These are phyloP conservation scores for Urocynchramus pylzowi DNA, from an alignment of 2,113 vertebrate species.

Conservation along the genomic window DNA sequence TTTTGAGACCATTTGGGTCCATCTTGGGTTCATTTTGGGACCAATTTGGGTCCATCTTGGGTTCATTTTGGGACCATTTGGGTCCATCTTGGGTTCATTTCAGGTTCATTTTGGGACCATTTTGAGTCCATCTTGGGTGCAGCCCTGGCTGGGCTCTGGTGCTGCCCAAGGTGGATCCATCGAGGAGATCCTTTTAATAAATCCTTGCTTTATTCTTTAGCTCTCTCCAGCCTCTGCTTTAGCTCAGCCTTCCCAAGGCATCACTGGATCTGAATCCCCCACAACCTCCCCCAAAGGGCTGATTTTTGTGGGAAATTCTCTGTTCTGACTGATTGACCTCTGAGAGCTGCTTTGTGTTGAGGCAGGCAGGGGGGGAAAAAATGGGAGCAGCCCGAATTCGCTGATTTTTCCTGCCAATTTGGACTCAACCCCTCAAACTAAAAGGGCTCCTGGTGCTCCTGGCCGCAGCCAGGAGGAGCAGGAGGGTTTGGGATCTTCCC, in stretches of 20 bases:
- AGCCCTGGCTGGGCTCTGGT: background rate
- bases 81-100: too few species aligned
- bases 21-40: too few species aligned
- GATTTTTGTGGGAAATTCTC: background rate
- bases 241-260: background rate
- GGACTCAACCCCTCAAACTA: rapidly evolving
- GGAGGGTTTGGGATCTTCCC: background rate
- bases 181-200: background rate
- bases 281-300: rapidly evolving
- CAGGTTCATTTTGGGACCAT: background rate
- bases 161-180: background rate
- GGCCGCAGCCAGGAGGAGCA: background rate
- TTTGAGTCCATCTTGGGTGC: background rate
- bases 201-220: background rate
- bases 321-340: background rate
- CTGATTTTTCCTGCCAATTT: background rate
- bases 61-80: too few species aligned
- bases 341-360: rapidly evolving
- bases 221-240: background rate
- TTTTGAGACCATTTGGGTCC: too few species aligned
- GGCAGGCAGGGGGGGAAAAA: background rate
- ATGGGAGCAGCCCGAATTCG: rapidly evolving
- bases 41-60: too few species aligned
- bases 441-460: background rate
- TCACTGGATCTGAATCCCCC: background rate